These are phyloP conservation scores for Nerophis lumbriciformis DNA, from an alignment of 2,113 vertebrate genomes.

Conservation along the genomic window DNA sequence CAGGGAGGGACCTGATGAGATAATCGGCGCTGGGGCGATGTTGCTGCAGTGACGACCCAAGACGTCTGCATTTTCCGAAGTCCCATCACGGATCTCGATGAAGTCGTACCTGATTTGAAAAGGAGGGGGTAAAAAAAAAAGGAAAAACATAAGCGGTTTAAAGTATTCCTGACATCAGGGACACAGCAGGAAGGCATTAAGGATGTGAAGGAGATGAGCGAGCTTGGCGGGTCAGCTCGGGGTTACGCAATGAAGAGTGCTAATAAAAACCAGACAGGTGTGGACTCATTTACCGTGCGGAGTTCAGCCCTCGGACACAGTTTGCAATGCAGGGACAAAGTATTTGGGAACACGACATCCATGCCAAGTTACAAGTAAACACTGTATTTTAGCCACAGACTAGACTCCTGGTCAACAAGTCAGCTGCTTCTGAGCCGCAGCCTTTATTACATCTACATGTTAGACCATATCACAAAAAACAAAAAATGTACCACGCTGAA, in stretches of 20 bases:
- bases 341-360: constrained; percentile 28
- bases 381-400: constrained; percentile 8
- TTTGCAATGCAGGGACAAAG: constrained; percentile 12
- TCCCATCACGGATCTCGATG: constrained; percentile 94
- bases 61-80: constrained; percentile 81
- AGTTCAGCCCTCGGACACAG: constrained; percentile 29
- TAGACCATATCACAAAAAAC: not conserved
- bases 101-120: constrained; percentile 84
- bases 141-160: not conserved
- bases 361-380: constrained; percentile 24
- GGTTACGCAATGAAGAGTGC: constrained; percentile 31
- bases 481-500: not conserved
- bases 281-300: constrained; percentile 22
- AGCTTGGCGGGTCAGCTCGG: not conserved
- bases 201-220: constrained; percentile 13
- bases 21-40: constrained; percentile 92
- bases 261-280: constrained; percentile 55
- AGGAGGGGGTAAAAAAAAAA: not conserved
- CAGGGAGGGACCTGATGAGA: constrained; percentile 85
- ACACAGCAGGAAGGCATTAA: constrained; percentile 10
- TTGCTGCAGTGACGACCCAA: constrained; percentile 96
- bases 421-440: not conserved
- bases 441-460: not conserved
- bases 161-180: not conserved
- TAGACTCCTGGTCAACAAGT: constrained; percentile 20